Conservation (phyloP, 2,888 invertebrate genomes). For the Caenorhabditis drosophilae region DNA sequence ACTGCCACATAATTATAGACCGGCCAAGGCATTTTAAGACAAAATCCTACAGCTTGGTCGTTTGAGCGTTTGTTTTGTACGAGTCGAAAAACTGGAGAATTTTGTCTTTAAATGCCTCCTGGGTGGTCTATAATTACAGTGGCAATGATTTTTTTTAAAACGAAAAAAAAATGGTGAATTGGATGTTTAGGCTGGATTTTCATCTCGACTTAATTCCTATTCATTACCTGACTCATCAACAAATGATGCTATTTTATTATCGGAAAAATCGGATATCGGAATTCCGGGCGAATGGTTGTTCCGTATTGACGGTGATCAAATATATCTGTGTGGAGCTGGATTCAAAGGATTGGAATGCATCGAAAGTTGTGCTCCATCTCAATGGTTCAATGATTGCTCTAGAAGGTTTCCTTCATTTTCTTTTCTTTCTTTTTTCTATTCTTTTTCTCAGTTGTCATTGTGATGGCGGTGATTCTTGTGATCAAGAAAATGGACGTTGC, state of each 20-base stretch:
- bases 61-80: too few species aligned
- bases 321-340: conserved; percentile 68
- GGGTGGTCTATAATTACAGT: too few species aligned
- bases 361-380: conserved; percentile 56
- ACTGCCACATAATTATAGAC: too few species aligned
- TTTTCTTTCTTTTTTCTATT: too few species aligned
- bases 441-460: conserved; percentile 68
- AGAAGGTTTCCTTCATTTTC: too few species aligned
- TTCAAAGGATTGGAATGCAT: conserved; percentile 69
- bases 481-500: conserved; percentile 64
- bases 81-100: too few species aligned
- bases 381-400: conserved; percentile 56
- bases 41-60: background rate
- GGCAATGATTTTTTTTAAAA: too few species aligned
- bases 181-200: conserved; percentile 52
- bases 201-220: conserved; percentile 39
- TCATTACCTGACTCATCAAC: conserved; percentile 67
- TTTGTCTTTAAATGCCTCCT: too few species aligned
- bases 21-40: background rate
- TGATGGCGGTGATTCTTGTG: conserved; percentile 58
- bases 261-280: conserved; percentile 68
- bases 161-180: too few species aligned
- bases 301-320: conserved; percentile 60
- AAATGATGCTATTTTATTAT: conserved; percentile 50
- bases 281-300: conserved; percentile 69